Percentiles rank a stretch among this genome's conserved stretches.
These are phyloP conservation scores for Pungitius pungitius DNA, from an alignment of 2,113 vertebrate genomes.

Conservation along the genomic window DNA sequence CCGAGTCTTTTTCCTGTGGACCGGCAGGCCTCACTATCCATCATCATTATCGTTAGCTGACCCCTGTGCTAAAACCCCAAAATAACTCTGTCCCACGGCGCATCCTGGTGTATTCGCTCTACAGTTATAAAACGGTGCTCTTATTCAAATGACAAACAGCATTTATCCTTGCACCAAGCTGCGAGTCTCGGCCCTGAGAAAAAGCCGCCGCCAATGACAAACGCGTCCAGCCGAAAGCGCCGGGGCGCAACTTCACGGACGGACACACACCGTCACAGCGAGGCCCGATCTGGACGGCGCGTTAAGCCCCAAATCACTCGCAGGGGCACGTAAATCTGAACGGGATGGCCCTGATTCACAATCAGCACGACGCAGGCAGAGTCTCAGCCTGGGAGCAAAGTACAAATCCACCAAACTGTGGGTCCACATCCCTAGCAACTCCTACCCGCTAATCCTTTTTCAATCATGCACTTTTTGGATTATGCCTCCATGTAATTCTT, in stretches of 20 bases:
- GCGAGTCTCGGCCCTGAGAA: slow-evolving; percentile 18
- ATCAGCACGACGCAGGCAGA: slow-evolving; percentile 63
- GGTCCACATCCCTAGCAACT: not conserved
- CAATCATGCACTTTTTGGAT: slow-evolving; percentile 82
- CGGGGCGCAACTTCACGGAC: slow-evolving; percentile 54
- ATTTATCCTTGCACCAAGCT: slow-evolving; percentile 49
- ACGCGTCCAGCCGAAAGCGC: slow-evolving; percentile 52
- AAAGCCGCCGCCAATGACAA: slow-evolving; percentile 36
- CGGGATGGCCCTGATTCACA: slow-evolving; percentile 60
- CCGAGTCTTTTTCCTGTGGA: slow-evolving; percentile 66
- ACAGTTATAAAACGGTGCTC: slow-evolving; percentile 33
- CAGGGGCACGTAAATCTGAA: slow-evolving; percentile 68
- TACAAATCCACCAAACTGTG: slow-evolving; percentile 70
- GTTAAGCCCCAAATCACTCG: slow-evolving; percentile 67
- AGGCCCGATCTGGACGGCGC: slow-evolving; percentile 50
- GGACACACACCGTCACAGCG: slow-evolving; percentile 33
- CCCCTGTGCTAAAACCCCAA: slow-evolving; percentile 31
- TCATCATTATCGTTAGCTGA: slow-evolving; percentile 73
- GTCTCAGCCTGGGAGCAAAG: slow-evolving; percentile 53
- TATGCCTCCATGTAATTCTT: slow-evolving; percentile 75
- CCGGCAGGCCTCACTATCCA: slow-evolving; percentile 57
- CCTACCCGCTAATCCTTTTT: slow-evolving; percentile 74
- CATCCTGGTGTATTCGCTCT: slow-evolving; percentile 19
- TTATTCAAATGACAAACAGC: slow-evolving; percentile 52
- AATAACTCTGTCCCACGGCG: slow-evolving; percentile 42